These are phyloP conservation scores for Melikaiella ostensackeni DNA, from an alignment of 2,888 invertebrate species.

Conservation along the genomic window DNA sequence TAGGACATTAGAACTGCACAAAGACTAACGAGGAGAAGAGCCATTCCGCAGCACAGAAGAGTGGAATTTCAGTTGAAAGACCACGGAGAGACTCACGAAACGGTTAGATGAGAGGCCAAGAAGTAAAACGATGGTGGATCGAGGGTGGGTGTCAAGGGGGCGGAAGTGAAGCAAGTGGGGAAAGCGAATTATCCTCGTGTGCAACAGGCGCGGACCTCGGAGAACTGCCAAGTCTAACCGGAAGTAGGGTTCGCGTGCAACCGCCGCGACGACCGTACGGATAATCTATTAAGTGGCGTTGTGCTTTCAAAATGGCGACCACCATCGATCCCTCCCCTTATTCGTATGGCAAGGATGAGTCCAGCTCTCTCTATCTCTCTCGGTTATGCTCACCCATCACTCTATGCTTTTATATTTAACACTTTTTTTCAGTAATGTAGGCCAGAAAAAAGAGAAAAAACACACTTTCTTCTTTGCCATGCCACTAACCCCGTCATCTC, in stretches of 20 bases:
- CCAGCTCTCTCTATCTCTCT: conserved; percentile 8
- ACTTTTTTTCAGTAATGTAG: conserved; percentile 25
- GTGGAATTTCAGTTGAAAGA: conserved; percentile 14
- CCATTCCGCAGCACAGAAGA: not conserved
- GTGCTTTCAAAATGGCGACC: conserved; percentile 59
- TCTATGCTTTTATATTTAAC: conserved; percentile 31
- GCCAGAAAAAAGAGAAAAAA: conserved; percentile 2
- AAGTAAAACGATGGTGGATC: not conserved
- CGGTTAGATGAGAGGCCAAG: not conserved
- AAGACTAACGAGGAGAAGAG: not conserved
- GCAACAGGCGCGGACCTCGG: conserved; percentile 39
- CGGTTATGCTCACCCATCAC: not conserved
- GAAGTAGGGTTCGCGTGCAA: conserved; percentile 64
- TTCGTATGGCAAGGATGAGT: conserved; percentile 10
- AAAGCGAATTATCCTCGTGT: conserved; percentile 38
- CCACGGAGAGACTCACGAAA: not conserved
- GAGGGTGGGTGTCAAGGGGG: conserved; percentile 28
- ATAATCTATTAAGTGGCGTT: conserved; percentile 60
- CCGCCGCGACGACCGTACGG: conserved; percentile 54
- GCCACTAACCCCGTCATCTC: not conserved
- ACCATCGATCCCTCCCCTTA: conserved; percentile 51
- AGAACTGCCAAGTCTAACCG: conserved; percentile 46
- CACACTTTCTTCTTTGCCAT: not conserved
- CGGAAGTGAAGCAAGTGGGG: conserved; percentile 16
- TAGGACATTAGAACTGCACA: not conserved